phyloP scores from a whole-genome alignment of 2,797 vertebrate species.

The Hydrophis major region DNA sequence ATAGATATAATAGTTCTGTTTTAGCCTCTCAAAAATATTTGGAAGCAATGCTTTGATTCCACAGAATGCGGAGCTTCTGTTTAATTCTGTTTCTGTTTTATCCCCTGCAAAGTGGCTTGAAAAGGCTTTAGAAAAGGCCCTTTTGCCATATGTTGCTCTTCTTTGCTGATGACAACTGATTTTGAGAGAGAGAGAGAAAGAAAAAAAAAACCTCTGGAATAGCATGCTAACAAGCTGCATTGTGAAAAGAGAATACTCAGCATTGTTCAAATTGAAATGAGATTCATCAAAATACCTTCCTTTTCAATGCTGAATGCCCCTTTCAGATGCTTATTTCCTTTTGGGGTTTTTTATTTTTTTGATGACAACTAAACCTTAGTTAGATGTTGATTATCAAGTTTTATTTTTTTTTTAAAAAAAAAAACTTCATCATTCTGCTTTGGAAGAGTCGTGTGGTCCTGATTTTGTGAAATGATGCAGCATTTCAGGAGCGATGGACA shows the following conservation, averaged over 20 bases:
- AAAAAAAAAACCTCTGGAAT: background rate
- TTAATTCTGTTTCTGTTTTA: background rate
- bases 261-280: conserved; percentile 15
- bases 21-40: background rate
- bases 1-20: background rate
- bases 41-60: conserved; percentile 9
- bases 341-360: background rate
- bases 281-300: background rate
- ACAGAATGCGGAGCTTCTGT: background rate
- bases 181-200: background rate
- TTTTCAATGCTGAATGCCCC: conserved; percentile 1
- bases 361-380: background rate
- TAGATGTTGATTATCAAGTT: background rate
- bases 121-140: background rate
- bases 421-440: background rate
- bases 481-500: background rate
- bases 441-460: background rate
- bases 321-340: conserved; percentile 16
- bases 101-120: background rate
- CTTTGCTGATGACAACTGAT: background rate
- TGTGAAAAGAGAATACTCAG: background rate
- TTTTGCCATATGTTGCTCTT: conserved; percentile 6
- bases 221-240: background rate
- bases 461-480: background rate
- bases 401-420: too few relatives aligned